Evolutionary conservation across 2,797 vertebrate genomes (phyloP).

Genomic region (Anabacerthia variegaticeps): DNA sequence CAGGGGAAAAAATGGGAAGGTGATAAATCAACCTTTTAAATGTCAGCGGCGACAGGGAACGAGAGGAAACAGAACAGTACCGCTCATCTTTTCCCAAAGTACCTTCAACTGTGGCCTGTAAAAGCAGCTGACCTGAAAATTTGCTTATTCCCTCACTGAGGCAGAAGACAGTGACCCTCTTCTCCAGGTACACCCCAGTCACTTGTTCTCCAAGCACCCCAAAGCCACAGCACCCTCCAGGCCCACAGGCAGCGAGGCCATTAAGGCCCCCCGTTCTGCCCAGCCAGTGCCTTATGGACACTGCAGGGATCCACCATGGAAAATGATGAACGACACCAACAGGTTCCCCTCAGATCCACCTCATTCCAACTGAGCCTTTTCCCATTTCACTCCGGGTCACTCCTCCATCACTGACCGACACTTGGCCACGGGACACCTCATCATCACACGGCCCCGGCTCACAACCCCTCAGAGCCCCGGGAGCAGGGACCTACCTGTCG

Average conservation of each 20-base stretch:
- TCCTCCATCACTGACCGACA: accelerated
- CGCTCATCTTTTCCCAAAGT: not conserved
- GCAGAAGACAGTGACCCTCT: not conserved
- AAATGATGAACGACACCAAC: accelerated
- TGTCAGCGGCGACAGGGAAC: accelerated
- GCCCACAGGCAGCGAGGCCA: not conserved
- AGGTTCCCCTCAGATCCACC: not conserved
- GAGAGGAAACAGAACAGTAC: not conserved
- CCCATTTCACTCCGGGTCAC: accelerated
- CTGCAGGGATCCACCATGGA: not conserved
- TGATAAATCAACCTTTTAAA: not conserved
- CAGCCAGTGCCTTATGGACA: accelerated
- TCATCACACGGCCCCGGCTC: accelerated
- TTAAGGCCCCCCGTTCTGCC: not conserved
- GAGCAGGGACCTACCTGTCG: constrained; percentile 84
- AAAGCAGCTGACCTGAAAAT: not conserved
- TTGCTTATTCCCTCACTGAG: not conserved
- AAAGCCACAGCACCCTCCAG: not conserved
- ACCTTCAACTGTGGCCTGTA: not conserved
- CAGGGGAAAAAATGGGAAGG: not conserved
- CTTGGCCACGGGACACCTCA: not conserved
- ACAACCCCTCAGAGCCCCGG: accelerated
- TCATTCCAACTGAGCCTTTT: not conserved
- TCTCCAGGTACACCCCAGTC: not conserved
- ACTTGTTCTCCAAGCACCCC: not conserved